phyloP scores from a whole-genome alignment of 2,113 vertebrate genomes.

The Tetraodon nigroviridis region DNA sequence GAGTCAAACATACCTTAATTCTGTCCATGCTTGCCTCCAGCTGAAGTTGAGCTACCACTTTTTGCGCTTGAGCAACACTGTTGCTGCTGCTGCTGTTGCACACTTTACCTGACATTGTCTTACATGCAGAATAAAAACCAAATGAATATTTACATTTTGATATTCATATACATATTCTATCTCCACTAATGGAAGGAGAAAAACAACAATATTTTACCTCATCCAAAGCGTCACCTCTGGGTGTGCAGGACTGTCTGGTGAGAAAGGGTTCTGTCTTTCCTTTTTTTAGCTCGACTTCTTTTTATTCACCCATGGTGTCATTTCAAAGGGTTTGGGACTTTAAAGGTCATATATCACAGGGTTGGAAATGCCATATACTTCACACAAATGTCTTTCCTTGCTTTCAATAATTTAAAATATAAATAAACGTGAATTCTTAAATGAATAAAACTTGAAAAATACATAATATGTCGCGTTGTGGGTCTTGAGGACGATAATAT shows the following conservation, averaged over 20 bases:
- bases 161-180: no score
- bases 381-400: slow-evolving; percentile 18
- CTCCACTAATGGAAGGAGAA: background rate
- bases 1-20: slow-evolving; percentile 72
- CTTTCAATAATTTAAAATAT: no score
- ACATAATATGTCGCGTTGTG: background rate
- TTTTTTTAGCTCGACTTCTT: background rate
- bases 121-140: background rate
- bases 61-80: slow-evolving; percentile 73
- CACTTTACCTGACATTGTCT: slow-evolving; percentile 66
- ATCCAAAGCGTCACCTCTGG: slow-evolving; percentile 2
- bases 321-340: slow-evolving; percentile 70
- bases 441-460: no score
- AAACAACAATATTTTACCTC: slow-evolving; percentile 9
- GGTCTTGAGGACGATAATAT: background rate
- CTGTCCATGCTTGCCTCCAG: slow-evolving; percentile 76
- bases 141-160: no score
- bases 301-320: slow-evolving; percentile 22
- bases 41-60: slow-evolving; percentile 76
- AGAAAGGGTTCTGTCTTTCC: slow-evolving; percentile 1
- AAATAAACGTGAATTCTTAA: no score
- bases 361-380: slow-evolving; percentile 70
- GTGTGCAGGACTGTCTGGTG: slow-evolving; percentile 18
- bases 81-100: slow-evolving; percentile 76
- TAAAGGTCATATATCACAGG: slow-evolving; percentile 50